Evolutionary conservation across 2,888 invertebrate genomes (phyloP).

Genomic region (Andrena flavipes): DNA sequence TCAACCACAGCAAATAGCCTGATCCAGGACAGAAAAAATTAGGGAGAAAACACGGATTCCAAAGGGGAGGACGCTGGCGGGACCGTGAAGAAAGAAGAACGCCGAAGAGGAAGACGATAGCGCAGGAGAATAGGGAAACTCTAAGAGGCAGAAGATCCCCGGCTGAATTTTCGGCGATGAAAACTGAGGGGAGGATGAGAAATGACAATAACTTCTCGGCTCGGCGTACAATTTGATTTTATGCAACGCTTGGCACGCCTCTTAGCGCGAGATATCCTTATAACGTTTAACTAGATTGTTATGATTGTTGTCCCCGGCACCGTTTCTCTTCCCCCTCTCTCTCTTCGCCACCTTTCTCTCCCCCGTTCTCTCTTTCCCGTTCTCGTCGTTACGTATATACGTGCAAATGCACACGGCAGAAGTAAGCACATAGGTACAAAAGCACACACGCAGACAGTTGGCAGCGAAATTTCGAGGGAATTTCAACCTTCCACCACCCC

Average conservation of each 20-base stretch:
- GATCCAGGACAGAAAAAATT: not conserved
- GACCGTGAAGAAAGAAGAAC: constrained; percentile 8
- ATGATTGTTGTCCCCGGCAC: constrained; percentile 83
- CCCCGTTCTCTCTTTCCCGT: constrained; percentile 46
- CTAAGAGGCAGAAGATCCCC: constrained; percentile 57
- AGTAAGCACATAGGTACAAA: constrained; percentile 28
- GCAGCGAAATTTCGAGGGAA: constrained; percentile 75
- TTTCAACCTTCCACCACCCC: constrained; percentile 60
- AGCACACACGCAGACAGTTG: constrained; percentile 43
- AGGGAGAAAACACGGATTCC: not conserved
- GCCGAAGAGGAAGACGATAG: constrained; percentile 17
- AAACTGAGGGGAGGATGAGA: constrained; percentile 74
- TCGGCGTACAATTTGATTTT: constrained; percentile 85
- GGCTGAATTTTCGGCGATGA: constrained; percentile 72
- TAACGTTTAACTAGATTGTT: constrained; percentile 84
- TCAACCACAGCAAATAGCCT: no score
- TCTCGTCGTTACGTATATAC: constrained; percentile 35
- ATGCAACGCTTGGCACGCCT: constrained; percentile 85
- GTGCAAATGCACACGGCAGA: constrained; percentile 26
- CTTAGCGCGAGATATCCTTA: constrained; percentile 84
- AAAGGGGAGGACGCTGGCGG: constrained; percentile 30
- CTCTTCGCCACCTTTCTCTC: constrained; percentile 40
- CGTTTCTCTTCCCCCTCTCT: constrained; percentile 53
- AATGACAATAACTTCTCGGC: constrained; percentile 84
- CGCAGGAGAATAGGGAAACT: constrained; percentile 42